Percentiles rank a stretch among this genome's conserved stretches.
phyloP scores from a whole-genome alignment of 2,888 invertebrate genomes.

The Polyommatus iphigenia region DNA sequence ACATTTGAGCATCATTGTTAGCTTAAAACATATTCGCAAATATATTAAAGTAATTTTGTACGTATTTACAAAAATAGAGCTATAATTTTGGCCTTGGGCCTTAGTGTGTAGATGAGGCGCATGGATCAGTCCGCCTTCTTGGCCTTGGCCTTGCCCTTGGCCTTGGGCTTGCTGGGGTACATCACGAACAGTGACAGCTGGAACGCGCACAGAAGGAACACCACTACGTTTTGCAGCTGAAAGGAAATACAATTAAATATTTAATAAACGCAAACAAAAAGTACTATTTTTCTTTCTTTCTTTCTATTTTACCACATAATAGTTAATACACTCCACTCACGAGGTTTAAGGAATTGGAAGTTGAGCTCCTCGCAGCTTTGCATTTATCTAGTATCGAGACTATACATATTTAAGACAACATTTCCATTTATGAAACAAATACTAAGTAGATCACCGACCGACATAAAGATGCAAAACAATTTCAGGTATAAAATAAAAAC shows the following conservation, averaged over 20 bases:
- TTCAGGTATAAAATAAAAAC: neutral
- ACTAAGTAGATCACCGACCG: neutral
- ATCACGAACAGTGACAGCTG: constrained; percentile 86
- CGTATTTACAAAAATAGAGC: constrained; percentile 6
- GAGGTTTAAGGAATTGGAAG: no score
- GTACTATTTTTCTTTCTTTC: no score
- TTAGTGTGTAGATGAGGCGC: neutral
- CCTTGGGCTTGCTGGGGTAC: constrained; percentile 80
- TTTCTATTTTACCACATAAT: no score
- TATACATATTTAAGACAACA: no score
- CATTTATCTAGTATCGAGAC: no score
- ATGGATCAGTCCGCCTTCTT: constrained; percentile 60
- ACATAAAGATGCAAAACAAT: neutral
- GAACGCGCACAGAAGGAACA: constrained; percentile 78
- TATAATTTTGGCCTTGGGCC: neutral
- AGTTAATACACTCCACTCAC: no score
- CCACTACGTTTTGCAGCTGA: constrained; percentile 87
- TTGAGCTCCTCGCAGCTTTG: no score
- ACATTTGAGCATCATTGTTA: neutral
- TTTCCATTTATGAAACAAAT: no score
- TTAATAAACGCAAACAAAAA: neutral
- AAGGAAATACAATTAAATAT: constrained; percentile 47
- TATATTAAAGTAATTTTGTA: neutral
- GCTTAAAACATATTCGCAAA: neutral
- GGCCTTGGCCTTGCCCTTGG: constrained; percentile 58